These are phyloP conservation scores for Gallinago jamesoni DNA, from an alignment of 2,113 vertebrate species.

Conservation along the genomic window DNA sequence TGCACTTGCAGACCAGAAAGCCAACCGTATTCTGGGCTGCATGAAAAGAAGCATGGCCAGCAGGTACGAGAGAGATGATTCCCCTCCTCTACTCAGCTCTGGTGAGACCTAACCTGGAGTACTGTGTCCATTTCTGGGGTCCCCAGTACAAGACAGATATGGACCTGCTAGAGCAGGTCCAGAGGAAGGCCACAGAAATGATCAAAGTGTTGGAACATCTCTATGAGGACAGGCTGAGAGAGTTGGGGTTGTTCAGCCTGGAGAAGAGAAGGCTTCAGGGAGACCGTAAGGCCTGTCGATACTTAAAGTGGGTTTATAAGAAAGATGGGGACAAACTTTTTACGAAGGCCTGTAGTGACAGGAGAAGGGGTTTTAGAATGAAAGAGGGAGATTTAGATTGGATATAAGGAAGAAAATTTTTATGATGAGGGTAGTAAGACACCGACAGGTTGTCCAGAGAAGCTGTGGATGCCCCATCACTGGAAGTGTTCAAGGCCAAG, in stretches of 20 bases:
- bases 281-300: background rate
- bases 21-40: background rate
- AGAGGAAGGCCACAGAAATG: background rate
- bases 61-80: background rate
- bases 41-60: background rate
- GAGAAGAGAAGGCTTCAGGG: background rate
- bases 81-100: background rate
- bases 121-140: background rate
- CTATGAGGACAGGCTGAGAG: background rate
- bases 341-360: background rate
- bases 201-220: background rate
- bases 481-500: background rate
- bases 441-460: background rate
- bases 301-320: background rate
- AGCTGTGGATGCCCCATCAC: background rate
- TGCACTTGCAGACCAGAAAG: background rate
- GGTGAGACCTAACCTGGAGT: background rate
- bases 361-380: background rate
- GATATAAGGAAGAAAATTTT: background rate
- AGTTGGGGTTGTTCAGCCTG: background rate
- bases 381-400: background rate
- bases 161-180: background rate
- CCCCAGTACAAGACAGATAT: background rate
- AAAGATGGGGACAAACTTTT: background rate
- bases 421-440: accelerated